Base-by-base conservation (phyloP, 1,140 invertebrate species). In the Ooceraea biroi region DNA sequence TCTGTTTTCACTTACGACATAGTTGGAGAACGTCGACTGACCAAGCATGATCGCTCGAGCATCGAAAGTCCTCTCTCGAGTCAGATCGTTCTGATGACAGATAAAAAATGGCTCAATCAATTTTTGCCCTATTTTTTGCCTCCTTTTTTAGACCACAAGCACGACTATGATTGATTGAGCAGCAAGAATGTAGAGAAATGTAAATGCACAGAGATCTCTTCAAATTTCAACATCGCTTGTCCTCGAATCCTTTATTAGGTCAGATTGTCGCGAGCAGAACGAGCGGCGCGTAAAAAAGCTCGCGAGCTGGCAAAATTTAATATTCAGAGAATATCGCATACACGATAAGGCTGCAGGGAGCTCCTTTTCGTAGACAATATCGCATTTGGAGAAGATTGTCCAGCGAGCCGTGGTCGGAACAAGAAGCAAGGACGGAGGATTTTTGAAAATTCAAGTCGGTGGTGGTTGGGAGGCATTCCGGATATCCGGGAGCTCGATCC, bases 321-420 rank as follows among this genome's bases (percentile, higher is more conserved):
- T 80, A 69, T 71, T 80, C 50, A 12, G 11, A 8, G 61, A 78
- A 78, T 78, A 69, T 78, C 76, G 36, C 25, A 36, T 19, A 27
- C 50, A 30, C 17, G 46, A 66, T 65, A 65, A 69, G 48, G 3
- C 3, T 19, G 22, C 22, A n/a, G 4, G 52, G 19, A 0, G 36
- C 36, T 36, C 2, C 36, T 36, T 36, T 57, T 12, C 65, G 65
- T 46, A 25, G 36, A 71, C 65, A 71, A 71, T 80, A 46, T 57
- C 25, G 19, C 27, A 36, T 25, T 14, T 44, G 46, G 27, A 41
- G 27, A 44, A 57, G 11, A 57, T 57, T 44, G 76, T 11, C 57
- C 50, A 22, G 25, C 52, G 65, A 80, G 1, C 30, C 36, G 63
- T 78, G 50, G 57, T 8, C 50, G 63, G 36, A 57, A 41, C 61